A percentile compares a stretch with the other conserved stretches of the same genome.
phyloP scores from a whole-genome alignment of 2,888 invertebrate genomes.

The Syrista parreyssii region DNA sequence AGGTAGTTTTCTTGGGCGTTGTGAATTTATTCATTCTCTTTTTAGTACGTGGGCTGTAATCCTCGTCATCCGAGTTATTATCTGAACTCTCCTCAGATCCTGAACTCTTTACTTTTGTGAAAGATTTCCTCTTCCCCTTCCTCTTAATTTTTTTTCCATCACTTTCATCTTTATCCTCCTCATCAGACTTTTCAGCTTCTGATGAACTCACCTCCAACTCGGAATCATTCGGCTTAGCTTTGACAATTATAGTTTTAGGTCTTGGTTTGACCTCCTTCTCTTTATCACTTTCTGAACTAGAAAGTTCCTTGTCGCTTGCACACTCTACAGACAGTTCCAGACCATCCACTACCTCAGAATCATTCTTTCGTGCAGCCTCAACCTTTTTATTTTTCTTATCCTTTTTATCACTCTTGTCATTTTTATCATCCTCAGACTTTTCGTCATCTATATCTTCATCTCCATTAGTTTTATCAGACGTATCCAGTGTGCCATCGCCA shows the following conservation, averaged over 20 bases:
- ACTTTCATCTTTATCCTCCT: slow-evolving; percentile 19
- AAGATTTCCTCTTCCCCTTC: slow-evolving; percentile 39
- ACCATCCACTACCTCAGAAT: slow-evolving; percentile 54
- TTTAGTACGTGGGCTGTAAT: slow-evolving; percentile 52
- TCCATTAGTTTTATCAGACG: slow-evolving; percentile 17
- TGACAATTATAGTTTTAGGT: slow-evolving; percentile 56
- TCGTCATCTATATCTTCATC: slow-evolving; percentile 17
- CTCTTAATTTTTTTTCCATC: slow-evolving; percentile 31
- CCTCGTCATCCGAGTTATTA: slow-evolving; percentile 54
- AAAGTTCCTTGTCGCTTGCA: slow-evolving; percentile 58
- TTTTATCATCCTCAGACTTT: slow-evolving; percentile 16
- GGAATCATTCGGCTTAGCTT: slow-evolving; percentile 55
- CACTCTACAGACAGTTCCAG: slow-evolving; percentile 60
- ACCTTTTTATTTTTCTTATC: slow-evolving; percentile 28
- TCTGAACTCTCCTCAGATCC: slow-evolving; percentile 50
- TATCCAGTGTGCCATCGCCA: slow-evolving; percentile 15
- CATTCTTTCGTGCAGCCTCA: slow-evolving; percentile 7
- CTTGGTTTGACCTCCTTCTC: slow-evolving; percentile 40
- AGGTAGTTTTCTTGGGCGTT: slow-evolving; percentile 9
- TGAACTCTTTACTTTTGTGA: slow-evolving; percentile 39
- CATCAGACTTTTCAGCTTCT: slow-evolving; percentile 23
- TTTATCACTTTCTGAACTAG: slow-evolving; percentile 45
- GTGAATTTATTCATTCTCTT: slow-evolving; percentile 44
- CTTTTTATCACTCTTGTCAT: slow-evolving; percentile 23
- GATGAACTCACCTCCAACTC: slow-evolving; percentile 57